phyloP scores from a whole-genome alignment of 2,888 invertebrate species.

The Agrotis exclamationis region DNA sequence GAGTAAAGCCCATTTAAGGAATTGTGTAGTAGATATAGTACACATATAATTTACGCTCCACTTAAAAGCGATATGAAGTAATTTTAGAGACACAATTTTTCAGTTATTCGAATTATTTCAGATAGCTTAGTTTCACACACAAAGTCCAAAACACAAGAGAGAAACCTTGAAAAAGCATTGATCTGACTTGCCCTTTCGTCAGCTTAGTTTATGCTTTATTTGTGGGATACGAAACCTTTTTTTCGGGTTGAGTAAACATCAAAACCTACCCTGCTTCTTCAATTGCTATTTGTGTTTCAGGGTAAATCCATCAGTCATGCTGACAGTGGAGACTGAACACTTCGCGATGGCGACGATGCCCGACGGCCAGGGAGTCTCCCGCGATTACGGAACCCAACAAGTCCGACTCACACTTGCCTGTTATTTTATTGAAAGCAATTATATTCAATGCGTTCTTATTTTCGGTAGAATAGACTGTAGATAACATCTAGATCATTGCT shows the following conservation, averaged over 20 bases:
- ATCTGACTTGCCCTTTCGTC: too few species aligned
- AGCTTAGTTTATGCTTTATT: too few species aligned
- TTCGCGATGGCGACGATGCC: too few species aligned
- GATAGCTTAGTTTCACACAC: neutral
- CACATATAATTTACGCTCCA: constrained; percentile 59
- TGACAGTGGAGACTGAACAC: too few species aligned
- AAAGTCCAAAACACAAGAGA: neutral
- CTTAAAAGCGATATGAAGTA: constrained; percentile 51
- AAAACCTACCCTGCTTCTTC: too few species aligned
- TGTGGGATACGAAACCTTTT: neutral
- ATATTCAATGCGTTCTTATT: neutral
- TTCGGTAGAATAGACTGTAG: neutral
- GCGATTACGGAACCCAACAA: neutral
- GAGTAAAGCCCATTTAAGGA: constrained; percentile 63
- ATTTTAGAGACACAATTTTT: constrained; percentile 25
- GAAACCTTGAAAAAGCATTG: neutral
- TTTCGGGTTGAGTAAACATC: neutral
- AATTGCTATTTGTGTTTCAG: too few species aligned
- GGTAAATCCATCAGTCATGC: too few species aligned
- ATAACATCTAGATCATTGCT: neutral
- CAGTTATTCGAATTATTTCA: constrained; percentile 24
- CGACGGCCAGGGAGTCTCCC: too few species aligned
- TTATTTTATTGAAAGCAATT: neutral
- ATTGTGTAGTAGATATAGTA: constrained; percentile 45
- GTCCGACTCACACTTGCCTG: neutral